These are phyloP conservation scores for Sepioteuthis lessoniana DNA, from an alignment of 2,888 invertebrate genomes.

Conservation along the genomic window DNA sequence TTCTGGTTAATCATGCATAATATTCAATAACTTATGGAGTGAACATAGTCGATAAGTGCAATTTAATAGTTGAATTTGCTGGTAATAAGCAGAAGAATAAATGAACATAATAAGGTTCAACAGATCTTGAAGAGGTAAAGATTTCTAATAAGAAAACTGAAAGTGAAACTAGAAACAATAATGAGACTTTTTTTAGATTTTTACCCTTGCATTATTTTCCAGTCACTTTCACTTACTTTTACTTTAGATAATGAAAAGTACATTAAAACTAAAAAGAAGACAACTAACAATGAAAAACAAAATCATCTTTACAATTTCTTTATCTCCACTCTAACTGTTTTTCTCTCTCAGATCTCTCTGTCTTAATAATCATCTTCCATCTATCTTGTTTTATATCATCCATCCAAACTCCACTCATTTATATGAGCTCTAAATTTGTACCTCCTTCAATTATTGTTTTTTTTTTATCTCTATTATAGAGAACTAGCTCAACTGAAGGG, in stretches of 20 bases:
- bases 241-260: not conserved
- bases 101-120: not conserved
- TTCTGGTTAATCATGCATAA: not conserved
- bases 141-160: not conserved
- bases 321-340: not conserved
- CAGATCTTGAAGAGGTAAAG: not conserved
- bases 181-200: not conserved
- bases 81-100: slow-evolving; percentile 20
- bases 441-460: too few species aligned
- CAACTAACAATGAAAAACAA: not conserved
- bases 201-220: not conserved
- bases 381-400: too few species aligned
- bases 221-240: not conserved
- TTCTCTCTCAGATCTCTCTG: too few species aligned
- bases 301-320: not conserved
- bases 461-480: too few species aligned
- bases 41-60: slow-evolving; percentile 33
- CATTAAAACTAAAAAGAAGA: not conserved
- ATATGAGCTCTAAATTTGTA: too few species aligned
- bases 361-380: too few species aligned
- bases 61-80: slow-evolving; percentile 6
- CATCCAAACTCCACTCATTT: too few species aligned
- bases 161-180: not conserved
- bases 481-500: too few species aligned
- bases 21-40: slow-evolving; percentile 17